phyloP scores from a whole-genome alignment of 2,888 invertebrate genomes.

The Hirudinaria manillensis region DNA sequence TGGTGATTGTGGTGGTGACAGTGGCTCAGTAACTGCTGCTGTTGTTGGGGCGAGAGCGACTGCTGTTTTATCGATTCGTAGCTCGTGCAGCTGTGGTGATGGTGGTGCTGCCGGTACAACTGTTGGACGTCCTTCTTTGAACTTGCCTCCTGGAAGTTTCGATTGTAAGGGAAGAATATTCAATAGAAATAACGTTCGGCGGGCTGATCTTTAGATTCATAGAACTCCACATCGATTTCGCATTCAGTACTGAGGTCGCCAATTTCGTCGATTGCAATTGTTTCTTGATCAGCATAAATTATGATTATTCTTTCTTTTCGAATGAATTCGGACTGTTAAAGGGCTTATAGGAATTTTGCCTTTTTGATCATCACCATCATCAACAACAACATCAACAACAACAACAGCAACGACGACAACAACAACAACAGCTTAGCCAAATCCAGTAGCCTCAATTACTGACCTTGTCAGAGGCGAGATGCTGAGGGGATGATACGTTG shows the following conservation, averaged over 20 bases:
- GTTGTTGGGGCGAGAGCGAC: neutral
- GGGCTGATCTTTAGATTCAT: too few relatives aligned
- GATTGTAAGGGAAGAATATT: too few relatives aligned
- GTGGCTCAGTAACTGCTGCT: neutral
- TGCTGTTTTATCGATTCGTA: conserved; percentile 11
- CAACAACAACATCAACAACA: neutral
- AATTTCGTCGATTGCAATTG: too few relatives aligned
- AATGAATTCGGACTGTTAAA: too few relatives aligned
- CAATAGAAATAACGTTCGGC: too few relatives aligned
- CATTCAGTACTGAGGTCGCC: too few relatives aligned
- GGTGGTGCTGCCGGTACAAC: neutral
- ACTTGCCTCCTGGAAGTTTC: too few relatives aligned
- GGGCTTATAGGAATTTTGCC: too few relatives aligned
- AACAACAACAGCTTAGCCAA: neutral
- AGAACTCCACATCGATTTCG: too few relatives aligned
- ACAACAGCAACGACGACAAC: neutral
- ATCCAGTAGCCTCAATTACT: neutral
- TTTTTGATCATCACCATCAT: neutral
- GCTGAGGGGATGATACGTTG: neutral
- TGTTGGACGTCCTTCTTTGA: neutral
- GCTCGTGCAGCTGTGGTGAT: conserved; percentile 7
- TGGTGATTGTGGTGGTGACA: conserved; percentile 13
- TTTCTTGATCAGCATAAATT: too few relatives aligned
- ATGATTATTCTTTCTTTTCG: too few relatives aligned
- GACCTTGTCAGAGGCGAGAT: neutral